Evolutionary conservation across 2,888 invertebrate genomes (phyloP).

Genomic region (Temnothorax rugatulus): DNA sequence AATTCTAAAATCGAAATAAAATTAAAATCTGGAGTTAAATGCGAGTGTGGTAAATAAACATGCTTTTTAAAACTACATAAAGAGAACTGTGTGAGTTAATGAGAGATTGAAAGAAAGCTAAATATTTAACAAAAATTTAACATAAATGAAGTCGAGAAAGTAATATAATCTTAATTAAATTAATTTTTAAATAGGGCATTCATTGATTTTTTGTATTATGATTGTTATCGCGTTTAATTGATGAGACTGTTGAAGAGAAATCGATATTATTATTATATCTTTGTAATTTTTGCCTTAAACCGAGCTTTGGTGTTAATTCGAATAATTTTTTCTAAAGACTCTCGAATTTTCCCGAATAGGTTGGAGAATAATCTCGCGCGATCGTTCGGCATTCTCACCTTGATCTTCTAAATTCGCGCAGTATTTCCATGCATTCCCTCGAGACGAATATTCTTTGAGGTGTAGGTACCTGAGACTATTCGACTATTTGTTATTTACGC

Average conservation of each 20-base stretch:
- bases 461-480: slow-evolving; percentile 69
- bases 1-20: slow-evolving; percentile 34
- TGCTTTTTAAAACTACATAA: slow-evolving; percentile 17
- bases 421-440: slow-evolving; percentile 59
- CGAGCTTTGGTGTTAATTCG: slow-evolving; percentile 13
- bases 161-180: slow-evolving; percentile 24
- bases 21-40: slow-evolving; percentile 14
- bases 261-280: slow-evolving; percentile 37
- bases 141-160: not conserved
- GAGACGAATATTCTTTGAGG: slow-evolving; percentile 62
- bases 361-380: slow-evolving; percentile 22
- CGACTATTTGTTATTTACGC: slow-evolving; percentile 70
- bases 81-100: not conserved
- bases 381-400: slow-evolving; percentile 37
- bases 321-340: slow-evolving; percentile 4
- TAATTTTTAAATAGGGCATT: slow-evolving; percentile 39
- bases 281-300: slow-evolving; percentile 31
- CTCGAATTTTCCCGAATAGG: not conserved
- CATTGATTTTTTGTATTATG: slow-evolving; percentile 36
- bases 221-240: slow-evolving; percentile 31
- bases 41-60: slow-evolving; percentile 11
- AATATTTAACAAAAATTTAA: slow-evolving; percentile 33
- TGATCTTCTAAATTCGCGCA: slow-evolving; percentile 33
- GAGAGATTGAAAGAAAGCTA: slow-evolving; percentile 8
- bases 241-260: slow-evolving; percentile 21